Evolutionary conservation across 2,888 invertebrate genomes (phyloP).

Genomic region (Osedax fenrisi): DNA sequence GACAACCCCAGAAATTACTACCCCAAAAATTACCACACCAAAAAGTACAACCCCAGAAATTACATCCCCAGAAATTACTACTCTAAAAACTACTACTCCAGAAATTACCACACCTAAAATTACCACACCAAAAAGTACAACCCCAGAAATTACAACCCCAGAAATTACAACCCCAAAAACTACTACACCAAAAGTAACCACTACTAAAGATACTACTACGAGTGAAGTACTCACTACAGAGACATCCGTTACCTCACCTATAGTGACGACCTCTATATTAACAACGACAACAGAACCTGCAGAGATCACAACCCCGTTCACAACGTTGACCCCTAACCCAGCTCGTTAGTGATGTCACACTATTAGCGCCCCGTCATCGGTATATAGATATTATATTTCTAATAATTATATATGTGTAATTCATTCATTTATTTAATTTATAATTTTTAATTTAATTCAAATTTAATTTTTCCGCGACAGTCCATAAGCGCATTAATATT

Average conservation of each 20-base stretch:
- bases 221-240: neutral
- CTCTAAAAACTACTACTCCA: neutral
- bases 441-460: too few species aligned
- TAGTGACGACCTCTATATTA: neutral
- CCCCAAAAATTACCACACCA: neutral
- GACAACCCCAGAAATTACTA: neutral
- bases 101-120: neutral
- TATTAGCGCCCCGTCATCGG: too few species aligned
- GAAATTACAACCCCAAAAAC: neutral
- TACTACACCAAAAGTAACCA: neutral
- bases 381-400: too few species aligned
- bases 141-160: neutral
- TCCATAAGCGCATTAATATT: too few species aligned
- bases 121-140: neutral
- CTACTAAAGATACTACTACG: neutral
- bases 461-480: too few species aligned
- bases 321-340: neutral
- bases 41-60: neutral
- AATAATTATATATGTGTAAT: too few species aligned
- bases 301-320: neutral
- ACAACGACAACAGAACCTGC: neutral
- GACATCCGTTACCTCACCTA: neutral
- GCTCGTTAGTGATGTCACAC: neutral
- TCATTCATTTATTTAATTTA: too few species aligned
- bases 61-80: neutral